Evolutionary conservation across 1,140 invertebrate genomes (phyloP).

Genomic region (Diprion similis): DNA sequence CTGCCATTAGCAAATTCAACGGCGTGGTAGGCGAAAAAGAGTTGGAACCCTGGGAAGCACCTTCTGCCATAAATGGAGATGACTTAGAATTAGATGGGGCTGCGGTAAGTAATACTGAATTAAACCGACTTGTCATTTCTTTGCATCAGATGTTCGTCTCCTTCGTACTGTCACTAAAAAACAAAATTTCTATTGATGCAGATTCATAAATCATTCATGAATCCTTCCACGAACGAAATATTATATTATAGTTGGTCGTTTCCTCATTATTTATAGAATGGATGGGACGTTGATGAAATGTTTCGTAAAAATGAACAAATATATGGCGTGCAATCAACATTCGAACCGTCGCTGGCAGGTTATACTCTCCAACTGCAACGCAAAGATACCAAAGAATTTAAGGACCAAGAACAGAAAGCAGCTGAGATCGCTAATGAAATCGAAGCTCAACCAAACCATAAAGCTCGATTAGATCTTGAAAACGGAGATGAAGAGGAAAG

Average conservation of each 20-base stretch:
- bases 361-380: constrained; percentile 89
- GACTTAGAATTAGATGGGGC: constrained; percentile 71
- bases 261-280: constrained; percentile 69
- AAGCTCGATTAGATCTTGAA: constrained; percentile 82
- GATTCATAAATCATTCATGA: constrained; percentile 16
- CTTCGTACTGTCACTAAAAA: neutral
- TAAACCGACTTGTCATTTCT: constrained; percentile 19
- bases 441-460: constrained; percentile 82
- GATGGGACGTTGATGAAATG: constrained; percentile 96
- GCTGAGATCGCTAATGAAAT: constrained; percentile 89
- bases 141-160: constrained; percentile 22
- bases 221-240: neutral
- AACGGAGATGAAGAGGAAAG: constrained; percentile 91
- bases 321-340: constrained; percentile 88
- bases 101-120: constrained; percentile 46
- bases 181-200: neutral
- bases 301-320: constrained; percentile 90
- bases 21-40: constrained; percentile 76
- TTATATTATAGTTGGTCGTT: neutral
- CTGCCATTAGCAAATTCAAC: constrained; percentile 74
- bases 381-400: constrained; percentile 86
- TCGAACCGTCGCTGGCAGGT: constrained; percentile 82
- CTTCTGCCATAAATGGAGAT: constrained; percentile 69
- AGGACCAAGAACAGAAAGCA: constrained; percentile 73
- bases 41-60: constrained; percentile 87